Evolutionary conservation across 1,140 invertebrate genomes (phyloP), one percentile per base, ranked within the genome.

Genomic region (Coenobita brevimanus): DNA sequence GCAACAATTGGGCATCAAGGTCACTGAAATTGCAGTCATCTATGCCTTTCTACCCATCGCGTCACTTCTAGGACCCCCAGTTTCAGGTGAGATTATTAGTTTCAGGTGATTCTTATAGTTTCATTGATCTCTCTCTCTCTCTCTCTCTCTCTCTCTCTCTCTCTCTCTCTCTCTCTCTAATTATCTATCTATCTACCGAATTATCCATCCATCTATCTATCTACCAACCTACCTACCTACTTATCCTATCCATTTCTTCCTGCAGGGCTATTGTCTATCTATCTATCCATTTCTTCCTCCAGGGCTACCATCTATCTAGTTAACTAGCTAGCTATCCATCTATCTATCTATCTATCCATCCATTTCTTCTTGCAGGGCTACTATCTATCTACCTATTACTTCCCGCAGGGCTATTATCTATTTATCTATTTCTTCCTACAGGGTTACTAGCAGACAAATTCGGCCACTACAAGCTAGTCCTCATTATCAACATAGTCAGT

Each of bases 1-100:
- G 96, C 94, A 96, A 89, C 95, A 96, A 91, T 92, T 97, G 73
- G 97, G 97, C 71, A 95, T 97, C 91, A 96, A 95, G 85, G 95
- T 96, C 8, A 95, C 96, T 92, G 96, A 97, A 93, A 96, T 96
- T 0, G 96, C 96, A n/a, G 95, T 97, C 89, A 97, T 97, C 94
- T 96, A 96, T 24, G 95, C 96, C 3, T 94, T 97, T 1, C 96
- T 96, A 69, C 96, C 96, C 0, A 94, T 97, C 76, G 93, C 96
- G 0, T 95, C 95, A 43, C 95, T 97, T 87, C 93, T 97, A 41
- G 96, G 96, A 94, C 96, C 96, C 33, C 96, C 96, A 1, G 91
- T 97, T 33, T 95, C 96, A 24, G 96, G 96, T 95, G 93, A n/a
- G n/a, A n/a, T n/a, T n/a, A n/a, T n/a, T n/a, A n/a, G n/a, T n/a